These are phyloP conservation scores for Eudemis profundana DNA, from an alignment of 2,888 invertebrate genomes.

Conservation along the genomic window DNA sequence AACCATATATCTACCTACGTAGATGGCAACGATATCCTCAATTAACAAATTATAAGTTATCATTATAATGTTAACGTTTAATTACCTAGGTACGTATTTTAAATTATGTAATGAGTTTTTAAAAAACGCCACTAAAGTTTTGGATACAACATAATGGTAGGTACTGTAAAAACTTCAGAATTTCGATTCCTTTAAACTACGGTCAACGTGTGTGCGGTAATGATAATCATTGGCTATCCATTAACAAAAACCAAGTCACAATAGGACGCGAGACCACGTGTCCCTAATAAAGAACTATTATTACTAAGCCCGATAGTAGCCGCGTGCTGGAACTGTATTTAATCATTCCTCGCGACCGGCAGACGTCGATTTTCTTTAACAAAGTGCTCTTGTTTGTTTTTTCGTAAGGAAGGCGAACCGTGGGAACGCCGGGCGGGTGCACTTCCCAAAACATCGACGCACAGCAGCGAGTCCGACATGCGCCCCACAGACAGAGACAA, in stretches of 20 bases:
- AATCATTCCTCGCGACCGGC: conserved; percentile 84
- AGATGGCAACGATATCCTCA: too few relatives aligned
- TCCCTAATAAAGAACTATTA: conserved; percentile 80
- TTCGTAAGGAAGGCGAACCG: conserved; percentile 85
- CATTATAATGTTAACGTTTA: too few relatives aligned
- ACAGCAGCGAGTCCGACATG: conserved; percentile 83
- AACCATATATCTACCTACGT: too few relatives aligned
- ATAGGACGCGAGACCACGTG: conserved; percentile 68
- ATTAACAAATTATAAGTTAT: too few relatives aligned
- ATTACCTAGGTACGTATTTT: too few relatives aligned
- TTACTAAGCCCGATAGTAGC: conserved; percentile 76
- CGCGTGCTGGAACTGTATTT: conserved; percentile 83
- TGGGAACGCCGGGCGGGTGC: conserved; percentile 85
- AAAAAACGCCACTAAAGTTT: too few relatives aligned
- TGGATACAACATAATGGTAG: too few relatives aligned
- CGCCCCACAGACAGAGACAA: conserved; percentile 69
- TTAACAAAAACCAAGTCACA: conserved; percentile 21
- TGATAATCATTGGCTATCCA: conserved; percentile 15
- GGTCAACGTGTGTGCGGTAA: background rate
- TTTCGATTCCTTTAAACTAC: conserved; percentile 4
- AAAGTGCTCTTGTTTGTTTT: conserved; percentile 85
- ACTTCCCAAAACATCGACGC: conserved; percentile 86
- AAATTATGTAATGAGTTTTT: too few relatives aligned
- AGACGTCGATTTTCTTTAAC: conserved; percentile 85
- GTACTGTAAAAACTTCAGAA: background rate